Evolutionary conservation across 2,888 invertebrate genomes (phyloP).

Genomic region (Troilus luridus): DNA sequence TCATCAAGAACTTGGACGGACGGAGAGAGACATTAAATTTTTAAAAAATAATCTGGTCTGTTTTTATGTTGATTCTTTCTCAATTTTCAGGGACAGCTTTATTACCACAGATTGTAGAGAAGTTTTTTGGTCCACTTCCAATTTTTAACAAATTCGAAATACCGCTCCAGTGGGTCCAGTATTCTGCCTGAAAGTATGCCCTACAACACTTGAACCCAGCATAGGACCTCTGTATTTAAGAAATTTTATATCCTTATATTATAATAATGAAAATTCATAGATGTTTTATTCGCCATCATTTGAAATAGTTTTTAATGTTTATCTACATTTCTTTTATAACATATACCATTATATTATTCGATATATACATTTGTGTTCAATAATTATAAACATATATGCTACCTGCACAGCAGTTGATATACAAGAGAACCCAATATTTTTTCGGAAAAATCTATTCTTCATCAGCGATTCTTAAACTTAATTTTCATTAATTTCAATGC

Average conservation of each 20-base stretch:
- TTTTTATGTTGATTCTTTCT: constrained; percentile 17
- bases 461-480: too few species aligned
- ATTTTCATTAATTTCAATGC: too few species aligned
- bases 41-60: background rate
- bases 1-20: background rate
- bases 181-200: background rate
- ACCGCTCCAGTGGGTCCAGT: background rate
- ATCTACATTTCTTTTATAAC: too few species aligned
- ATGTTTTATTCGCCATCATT: too few species aligned
- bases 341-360: too few species aligned
- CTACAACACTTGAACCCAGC: background rate
- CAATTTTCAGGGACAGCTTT: constrained; percentile 1
- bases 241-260: background rate
- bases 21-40: background rate
- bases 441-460: too few species aligned
- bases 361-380: too few species aligned
- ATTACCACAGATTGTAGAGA: background rate
- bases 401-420: too few species aligned
- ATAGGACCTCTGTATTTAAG: background rate
- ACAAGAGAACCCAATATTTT: too few species aligned
- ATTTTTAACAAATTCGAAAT: background rate
- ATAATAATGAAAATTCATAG: background rate
- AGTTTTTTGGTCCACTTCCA: constrained; percentile 22
- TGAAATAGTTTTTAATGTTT: too few species aligned
- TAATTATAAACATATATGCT: too few species aligned